Evolutionary conservation across 2,888 invertebrate genomes (phyloP).

Genomic region (Creontiades dilutus): DNA sequence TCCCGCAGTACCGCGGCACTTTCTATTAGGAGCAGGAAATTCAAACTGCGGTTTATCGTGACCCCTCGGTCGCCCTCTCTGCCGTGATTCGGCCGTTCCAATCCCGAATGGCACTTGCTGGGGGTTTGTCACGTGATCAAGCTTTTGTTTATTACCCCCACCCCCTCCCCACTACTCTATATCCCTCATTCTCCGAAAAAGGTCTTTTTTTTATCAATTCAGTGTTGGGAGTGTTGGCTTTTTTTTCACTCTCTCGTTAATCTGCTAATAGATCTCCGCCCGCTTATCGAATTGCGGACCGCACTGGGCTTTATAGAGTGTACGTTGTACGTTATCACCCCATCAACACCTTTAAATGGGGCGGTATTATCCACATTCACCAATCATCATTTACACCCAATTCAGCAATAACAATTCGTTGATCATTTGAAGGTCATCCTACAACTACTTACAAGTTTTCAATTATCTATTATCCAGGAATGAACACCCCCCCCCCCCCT

Average conservation of each 20-base stretch:
- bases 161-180: neutral
- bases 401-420: no score
- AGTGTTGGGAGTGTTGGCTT: neutral
- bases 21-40: slow-evolving; percentile 52
- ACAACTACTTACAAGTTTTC: no score
- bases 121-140: slow-evolving; percentile 43
- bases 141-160: slow-evolving; percentile 38
- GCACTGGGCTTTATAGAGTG: no score
- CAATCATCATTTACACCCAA: no score
- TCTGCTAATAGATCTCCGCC: neutral
- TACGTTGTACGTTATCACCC: no score
- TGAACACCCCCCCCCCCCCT: no score
- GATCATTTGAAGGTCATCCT: no score
- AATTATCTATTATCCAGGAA: no score
- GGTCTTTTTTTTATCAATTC: neutral
- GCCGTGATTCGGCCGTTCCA: neutral
- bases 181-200: neutral
- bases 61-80: neutral
- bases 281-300: neutral
- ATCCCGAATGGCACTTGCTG: slow-evolving; percentile 31
- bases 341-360: no score
- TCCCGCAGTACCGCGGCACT: neutral
- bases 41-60: slow-evolving; percentile 62
- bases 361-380: no score
- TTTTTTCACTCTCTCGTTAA: neutral